A percentile compares a stretch with the other conserved stretches of the same genome.
phyloP scores from a whole-genome alignment of 2,888 invertebrate species.

The Lochmaea capreae region DNA sequence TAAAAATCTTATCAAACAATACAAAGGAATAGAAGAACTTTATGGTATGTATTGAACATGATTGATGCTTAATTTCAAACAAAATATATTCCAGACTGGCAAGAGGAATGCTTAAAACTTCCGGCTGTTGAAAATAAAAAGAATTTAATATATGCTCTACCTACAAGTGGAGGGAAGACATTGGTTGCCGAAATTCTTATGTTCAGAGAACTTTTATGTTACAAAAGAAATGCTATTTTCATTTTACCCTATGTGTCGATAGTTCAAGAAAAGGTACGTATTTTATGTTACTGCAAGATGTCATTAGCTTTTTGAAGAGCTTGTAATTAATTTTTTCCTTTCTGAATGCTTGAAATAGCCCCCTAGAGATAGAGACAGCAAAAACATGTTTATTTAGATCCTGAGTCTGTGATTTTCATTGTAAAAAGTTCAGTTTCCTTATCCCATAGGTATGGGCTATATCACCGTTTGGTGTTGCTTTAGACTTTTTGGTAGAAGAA shows the following conservation, averaged over 20 bases:
- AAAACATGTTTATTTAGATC: no score
- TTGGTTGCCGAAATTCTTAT: constrained; percentile 96
- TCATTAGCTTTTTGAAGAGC: neutral
- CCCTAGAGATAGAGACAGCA: no score
- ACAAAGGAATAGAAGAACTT: constrained; percentile 82
- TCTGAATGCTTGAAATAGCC: no score
- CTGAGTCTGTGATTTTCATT: no score
- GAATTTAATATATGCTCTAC: constrained; percentile 92
- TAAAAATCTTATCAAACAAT: constrained; percentile 76
- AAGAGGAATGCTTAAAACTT: constrained; percentile 88
- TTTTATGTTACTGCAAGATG: neutral
- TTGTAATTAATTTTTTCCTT: no score
- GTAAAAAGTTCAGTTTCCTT: neutral
- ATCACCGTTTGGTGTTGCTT: constrained; percentile 86
- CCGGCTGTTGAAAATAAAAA: constrained; percentile 76
- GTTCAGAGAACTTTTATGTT: constrained; percentile 84
- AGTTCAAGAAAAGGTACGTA: constrained; percentile 92
- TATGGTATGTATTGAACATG: constrained; percentile 74
- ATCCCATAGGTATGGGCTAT: constrained; percentile 79
- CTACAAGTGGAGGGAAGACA: constrained; percentile 98
- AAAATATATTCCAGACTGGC: constrained; percentile 81
- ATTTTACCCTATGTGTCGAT: constrained; percentile 95
- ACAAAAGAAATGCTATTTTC: constrained; percentile 86
- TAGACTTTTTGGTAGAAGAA: constrained; percentile 93
- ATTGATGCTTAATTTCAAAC: neutral